These are phyloP conservation scores for Tridacna gigas DNA, from an alignment of 2,888 invertebrate genomes.

Conservation along the genomic window DNA sequence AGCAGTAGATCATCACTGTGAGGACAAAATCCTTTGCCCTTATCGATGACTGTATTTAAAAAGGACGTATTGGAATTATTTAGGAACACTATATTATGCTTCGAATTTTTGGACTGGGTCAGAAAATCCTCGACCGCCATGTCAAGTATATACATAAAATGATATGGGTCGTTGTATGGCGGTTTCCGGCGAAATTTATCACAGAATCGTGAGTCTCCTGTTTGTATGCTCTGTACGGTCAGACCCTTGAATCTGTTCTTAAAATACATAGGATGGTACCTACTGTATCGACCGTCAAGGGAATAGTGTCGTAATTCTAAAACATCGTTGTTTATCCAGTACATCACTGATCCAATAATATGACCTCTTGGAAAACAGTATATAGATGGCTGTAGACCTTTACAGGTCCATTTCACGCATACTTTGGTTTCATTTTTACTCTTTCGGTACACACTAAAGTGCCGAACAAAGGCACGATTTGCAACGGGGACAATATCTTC, in stretches of 20 bases:
- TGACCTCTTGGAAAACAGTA: slow-evolving; percentile 6
- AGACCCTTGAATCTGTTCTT: background rate
- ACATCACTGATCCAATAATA: slow-evolving; percentile 4
- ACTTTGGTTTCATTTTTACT: background rate
- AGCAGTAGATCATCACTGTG: background rate
- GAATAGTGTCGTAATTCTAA: slow-evolving; percentile 6
- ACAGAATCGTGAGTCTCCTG: slow-evolving; percentile 13
- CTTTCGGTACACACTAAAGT: background rate
- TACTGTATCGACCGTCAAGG: background rate
- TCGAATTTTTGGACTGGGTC: slow-evolving; percentile 10
- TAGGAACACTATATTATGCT: slow-evolving; percentile 9
- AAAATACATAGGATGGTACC: slow-evolving; percentile 15
- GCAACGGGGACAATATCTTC: background rate
- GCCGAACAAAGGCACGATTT: background rate
- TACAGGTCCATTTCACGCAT: slow-evolving; percentile 12
- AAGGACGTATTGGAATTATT: background rate
- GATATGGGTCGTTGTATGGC: background rate
- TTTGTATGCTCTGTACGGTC: background rate
- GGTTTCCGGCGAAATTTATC: slow-evolving; percentile 4
- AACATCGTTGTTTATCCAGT: slow-evolving; percentile 16
- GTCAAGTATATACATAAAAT: slow-evolving; percentile 11
- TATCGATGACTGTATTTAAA: slow-evolving; percentile 4
- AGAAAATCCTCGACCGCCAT: slow-evolving; percentile 16
- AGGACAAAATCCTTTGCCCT: slow-evolving; percentile 21
- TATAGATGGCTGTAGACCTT: background rate